Evolutionary conservation across 1,140 invertebrate genomes (phyloP), one percentile per base, ranked within the genome.

Genomic region (Thaumatotibia leucotreta): DNA sequence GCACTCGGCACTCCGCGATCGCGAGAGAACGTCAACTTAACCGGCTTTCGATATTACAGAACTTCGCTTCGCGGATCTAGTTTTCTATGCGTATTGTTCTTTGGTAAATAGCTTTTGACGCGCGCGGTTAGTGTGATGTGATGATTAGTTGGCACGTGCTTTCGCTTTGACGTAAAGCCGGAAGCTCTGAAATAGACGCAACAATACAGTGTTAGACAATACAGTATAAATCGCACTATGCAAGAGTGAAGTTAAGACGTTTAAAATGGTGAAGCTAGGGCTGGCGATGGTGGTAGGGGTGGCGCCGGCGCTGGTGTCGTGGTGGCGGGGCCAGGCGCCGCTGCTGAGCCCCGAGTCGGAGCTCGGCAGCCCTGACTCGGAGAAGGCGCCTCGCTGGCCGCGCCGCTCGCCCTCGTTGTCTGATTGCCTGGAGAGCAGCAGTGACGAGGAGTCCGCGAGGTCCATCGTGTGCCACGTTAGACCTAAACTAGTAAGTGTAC

Each of bases 251-350:
- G 0, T 39, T 33, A 11, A 33, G 35, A 39, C 35, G n/a, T 39
- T 39, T 11, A 39, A 14, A 17, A 89, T 90, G 88, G 88, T 88
- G 50, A 78, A 78, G n/a, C 64, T 90, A 49, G 83, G 88, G 4
- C 65, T 90, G 49, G 86, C 88, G 65, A 90, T 90, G 86, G 85
- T 88, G 52, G 86, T 89, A 50, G 88, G 88, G 17, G 88, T 90
- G 66, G 88, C 88, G 67, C 88, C 88, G 58, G 85, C 85, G n/a
- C 68, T 90, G 33, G 84, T 89, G 62, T 88, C 85, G 29, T 89
- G 86, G 88, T 89, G 85, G 88, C 76, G 85, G 22, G 85, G 88
- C 0, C 75, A 78, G 61, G 77, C 75, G 5, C 68, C 76, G 72
- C 58, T 86, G 74, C 79, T 81, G 62, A 54, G 50, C 23, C 72